These are phyloP conservation scores for Metridium senile DNA, from an alignment of 92 coral and sea anemone species.

Conservation along the genomic window DNA sequence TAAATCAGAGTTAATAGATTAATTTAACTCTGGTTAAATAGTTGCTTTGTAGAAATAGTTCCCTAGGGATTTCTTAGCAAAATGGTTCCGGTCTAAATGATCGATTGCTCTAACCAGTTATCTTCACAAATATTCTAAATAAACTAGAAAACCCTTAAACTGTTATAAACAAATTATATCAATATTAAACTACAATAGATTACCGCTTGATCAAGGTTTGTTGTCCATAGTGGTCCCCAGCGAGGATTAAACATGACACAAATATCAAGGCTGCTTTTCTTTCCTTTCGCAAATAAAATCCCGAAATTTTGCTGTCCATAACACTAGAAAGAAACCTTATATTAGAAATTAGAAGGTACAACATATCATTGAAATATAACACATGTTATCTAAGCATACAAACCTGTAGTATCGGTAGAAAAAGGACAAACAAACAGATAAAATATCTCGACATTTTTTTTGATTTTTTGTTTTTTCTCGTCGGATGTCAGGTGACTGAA, in stretches of 20 bases:
- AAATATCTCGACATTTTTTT: conserved; percentile 7
- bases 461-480: not conserved
- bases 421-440: not conserved
- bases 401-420: conserved; percentile 7
- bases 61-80: not conserved
- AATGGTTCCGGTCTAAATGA: not conserved
- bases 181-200: not conserved
- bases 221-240: conserved; percentile 65
- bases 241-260: conserved; percentile 74
- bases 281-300: conserved; percentile 43
- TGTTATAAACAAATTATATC: conserved; percentile 5
- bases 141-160: not conserved
- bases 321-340: not conserved
- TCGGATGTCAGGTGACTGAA: not conserved
- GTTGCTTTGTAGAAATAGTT: not conserved
- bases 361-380: not conserved
- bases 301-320: conserved; percentile 26
- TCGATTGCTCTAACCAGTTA: not conserved
- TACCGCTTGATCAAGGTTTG: conserved; percentile 82
- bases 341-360: not conserved
- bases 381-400: not conserved
- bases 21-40: too few relatives aligned
- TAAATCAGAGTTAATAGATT: too few relatives aligned
- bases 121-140: not conserved
- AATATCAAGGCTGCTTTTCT: conserved; percentile 46